Conservation (phyloP, 2,113 vertebrate genomes). For the Ammospiza caudacuta region DNA sequence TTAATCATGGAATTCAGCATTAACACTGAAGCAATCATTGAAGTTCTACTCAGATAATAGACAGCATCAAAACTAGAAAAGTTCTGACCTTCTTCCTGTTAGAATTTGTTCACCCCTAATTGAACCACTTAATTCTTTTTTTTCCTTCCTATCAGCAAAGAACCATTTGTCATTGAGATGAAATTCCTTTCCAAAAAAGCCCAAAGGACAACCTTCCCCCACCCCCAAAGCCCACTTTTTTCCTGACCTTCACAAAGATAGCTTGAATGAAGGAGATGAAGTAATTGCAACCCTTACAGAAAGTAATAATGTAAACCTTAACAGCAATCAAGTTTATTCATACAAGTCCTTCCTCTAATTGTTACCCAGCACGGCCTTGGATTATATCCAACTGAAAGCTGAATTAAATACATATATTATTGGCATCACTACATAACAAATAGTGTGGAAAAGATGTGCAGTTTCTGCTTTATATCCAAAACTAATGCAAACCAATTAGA, state of each 20-base stretch:
- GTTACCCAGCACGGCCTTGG: conserved; percentile 19
- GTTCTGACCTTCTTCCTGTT: neutral
- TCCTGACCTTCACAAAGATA: conserved; percentile 38
- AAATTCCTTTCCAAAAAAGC: neutral
- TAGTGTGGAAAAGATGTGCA: conserved; percentile 38
- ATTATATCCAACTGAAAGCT: neutral
- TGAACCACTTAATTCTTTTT: conserved; percentile 15
- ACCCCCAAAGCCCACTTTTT: neutral
- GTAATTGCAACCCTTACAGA: conserved; percentile 50
- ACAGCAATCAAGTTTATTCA: conserved; percentile 48
- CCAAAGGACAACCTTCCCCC: neutral
- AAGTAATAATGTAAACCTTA: conserved; percentile 35
- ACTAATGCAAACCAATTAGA: conserved; percentile 54
- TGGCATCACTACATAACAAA: conserved; percentile 47
- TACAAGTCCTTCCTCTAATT: conserved; percentile 37
- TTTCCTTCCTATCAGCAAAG: neutral
- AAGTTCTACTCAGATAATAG: neutral
- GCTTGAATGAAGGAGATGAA: conserved; percentile 43
- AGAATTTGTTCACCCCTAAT: conserved; percentile 16
- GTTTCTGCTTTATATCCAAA: conserved; percentile 29
- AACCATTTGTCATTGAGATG: conserved; percentile 11
- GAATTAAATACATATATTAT: conserved; percentile 62
- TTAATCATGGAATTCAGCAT: neutral
- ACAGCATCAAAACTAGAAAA: neutral
- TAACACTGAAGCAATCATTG: neutral